Evolutionary conservation across 2,888 invertebrate species (phyloP), one percentile per base, ranked within the genome.

Genomic region (Caenorhabditis panamensis): DNA sequence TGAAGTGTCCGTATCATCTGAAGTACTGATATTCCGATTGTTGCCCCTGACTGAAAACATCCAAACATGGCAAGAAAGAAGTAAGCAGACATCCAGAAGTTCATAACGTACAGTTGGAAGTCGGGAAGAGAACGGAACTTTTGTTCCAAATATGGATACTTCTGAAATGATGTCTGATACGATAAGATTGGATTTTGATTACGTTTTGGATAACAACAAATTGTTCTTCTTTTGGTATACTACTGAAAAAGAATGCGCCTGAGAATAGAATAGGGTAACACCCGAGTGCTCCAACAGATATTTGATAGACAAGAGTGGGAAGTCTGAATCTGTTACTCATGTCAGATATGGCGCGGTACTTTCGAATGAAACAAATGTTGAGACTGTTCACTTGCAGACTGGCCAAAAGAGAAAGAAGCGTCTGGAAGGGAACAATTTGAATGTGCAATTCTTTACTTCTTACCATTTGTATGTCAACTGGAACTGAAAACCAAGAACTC

Each of bases 31-130:
- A 69, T 18, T 8, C 69, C 69, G 36, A 69, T 69, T 1, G 69
- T 69, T 1, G n/a, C 18, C 41, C 69, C 69, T 6, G 69, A 69
- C 41, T 69, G 69, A 26, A 69, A 53, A 41, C 69, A 69, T 24
- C 69, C 69, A 22, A 69, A 61, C 51, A 69, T 69, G n/a, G 69
- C 69, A 11, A 69, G 53, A 22, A 61, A 69, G 36, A 69, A 69
- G 22, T 69, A 69, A 4, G 53, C 61, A 1, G 69, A 69, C 61
- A 61, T 69, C 69, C 69, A 69, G 28, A 61, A 61, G 31, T 69
- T 69, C 69, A 69, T 69, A 0, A 69, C 18, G 51, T 69, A 69
- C n/a, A 69, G 26, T 28, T 69, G 69, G 28, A 69, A 69, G 26
- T 69, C 61, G 36, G 49, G 47, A 0, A 69, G 61, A 8, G 61